Evolutionary conservation across 1,140 invertebrate genomes (phyloP), one percentile per base, ranked within the genome.

Genomic region (Orchesella cincta): DNA sequence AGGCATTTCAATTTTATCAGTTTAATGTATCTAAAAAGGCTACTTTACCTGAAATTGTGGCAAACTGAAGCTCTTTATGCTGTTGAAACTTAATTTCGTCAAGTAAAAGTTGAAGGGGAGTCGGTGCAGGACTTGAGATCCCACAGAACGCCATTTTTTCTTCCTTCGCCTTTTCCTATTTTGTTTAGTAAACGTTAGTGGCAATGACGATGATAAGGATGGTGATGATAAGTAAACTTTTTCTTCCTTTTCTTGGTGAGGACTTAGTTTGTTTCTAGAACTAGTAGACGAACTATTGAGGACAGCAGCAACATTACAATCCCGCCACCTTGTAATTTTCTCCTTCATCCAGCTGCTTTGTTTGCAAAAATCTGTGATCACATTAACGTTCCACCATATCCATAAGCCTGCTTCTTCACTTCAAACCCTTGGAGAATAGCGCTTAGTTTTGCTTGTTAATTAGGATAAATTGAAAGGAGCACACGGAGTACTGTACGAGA

Each of bases 71-170:
- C 36, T 82, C 81, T 67, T 82, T 82, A 29, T 82, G 81, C 34
- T 80, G 81, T 39, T 82, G 79, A 52, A 82, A 82, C 54, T 78
- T 80, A 51, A 82, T 82, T 79, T 82, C 81, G 33, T 82, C 77
- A 8, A 82, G 36, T 20, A 82, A 71, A 26, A 82, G 74, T 70
- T 82, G 81, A 12, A 82, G 74, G 26, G 75, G 76, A 3, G 81
- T 80, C 3, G 80, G 80, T 29, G 74, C 33, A 1, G 77, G 62
- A 64, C 74, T 74, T n/a, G 74, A 31, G n/a, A 75, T 26, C 67
- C 76, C 76, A 39, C 71, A 76, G 54, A 79, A 81, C 51, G 80
- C 80, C 80, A 81, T 81, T 39, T 79, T 34, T 36, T 62, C 31
- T 26, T 57, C 31, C 33, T 67, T 67, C 62, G 29, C 31, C 62